Conservation (phyloP, 2,797 vertebrate genomes). For the Ataeniobius toweri region DNA sequence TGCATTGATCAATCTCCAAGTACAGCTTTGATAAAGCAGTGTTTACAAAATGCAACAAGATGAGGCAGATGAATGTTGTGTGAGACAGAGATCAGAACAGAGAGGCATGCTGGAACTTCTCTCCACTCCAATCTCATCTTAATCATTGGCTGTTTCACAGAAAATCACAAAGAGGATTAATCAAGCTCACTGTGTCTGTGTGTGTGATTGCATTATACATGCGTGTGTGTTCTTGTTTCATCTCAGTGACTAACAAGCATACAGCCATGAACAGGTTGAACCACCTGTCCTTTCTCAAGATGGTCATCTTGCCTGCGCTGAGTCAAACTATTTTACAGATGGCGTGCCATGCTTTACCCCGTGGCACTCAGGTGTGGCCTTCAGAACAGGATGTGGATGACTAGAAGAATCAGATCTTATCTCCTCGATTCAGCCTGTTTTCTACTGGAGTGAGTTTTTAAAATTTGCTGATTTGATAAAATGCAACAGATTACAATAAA, state of each 20-base stretch:
- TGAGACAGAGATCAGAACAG: slow-evolving; percentile 53
- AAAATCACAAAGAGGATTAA: slow-evolving; percentile 50
- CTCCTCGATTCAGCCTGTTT: slow-evolving; percentile 29
- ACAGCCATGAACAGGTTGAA: slow-evolving; percentile 39
- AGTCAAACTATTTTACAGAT: slow-evolving; percentile 42
- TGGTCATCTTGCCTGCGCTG: slow-evolving; percentile 25
- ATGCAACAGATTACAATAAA: slow-evolving; percentile 2
- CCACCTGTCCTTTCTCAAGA: slow-evolving; percentile 58
- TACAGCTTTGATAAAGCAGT: slow-evolving; percentile 52
- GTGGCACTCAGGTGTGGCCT: slow-evolving; percentile 57
- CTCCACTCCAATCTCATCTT: slow-evolving; percentile 34
- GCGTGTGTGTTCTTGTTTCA: slow-evolving; percentile 34
- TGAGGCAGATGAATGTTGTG: slow-evolving; percentile 40
- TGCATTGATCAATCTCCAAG: slow-evolving; percentile 51
- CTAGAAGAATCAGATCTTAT: slow-evolving; percentile 45
- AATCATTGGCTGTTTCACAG: slow-evolving; percentile 24
- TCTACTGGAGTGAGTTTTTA: slow-evolving; percentile 16
- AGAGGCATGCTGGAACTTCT: slow-evolving; percentile 50
- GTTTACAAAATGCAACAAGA: slow-evolving; percentile 61
- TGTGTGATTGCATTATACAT: slow-evolving; percentile 18
- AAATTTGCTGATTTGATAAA: slow-evolving; percentile 22
- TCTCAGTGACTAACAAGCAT: slow-evolving; percentile 34
- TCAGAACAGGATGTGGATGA: slow-evolving; percentile 15
- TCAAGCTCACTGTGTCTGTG: slow-evolving; percentile 31
- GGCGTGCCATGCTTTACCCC: slow-evolving; percentile 38